Conservation (phyloP, 2,888 invertebrate genomes). For the Molorchus minor region DNA sequence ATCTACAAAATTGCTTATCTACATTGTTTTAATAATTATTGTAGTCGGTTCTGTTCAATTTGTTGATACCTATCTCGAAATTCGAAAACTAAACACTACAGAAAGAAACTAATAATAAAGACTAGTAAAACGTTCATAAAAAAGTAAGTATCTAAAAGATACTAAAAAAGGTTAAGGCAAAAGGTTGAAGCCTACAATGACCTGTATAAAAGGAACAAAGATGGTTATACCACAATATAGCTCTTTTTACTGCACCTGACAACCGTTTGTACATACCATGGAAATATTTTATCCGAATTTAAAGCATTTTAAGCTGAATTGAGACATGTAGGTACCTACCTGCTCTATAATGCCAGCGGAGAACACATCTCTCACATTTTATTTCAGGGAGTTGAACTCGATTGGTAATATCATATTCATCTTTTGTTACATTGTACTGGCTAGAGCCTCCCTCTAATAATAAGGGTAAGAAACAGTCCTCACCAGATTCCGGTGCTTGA, state of each 20-base stretch:
- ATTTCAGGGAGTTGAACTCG: constrained; percentile 59
- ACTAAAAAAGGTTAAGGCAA: no score
- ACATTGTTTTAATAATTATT: no score
- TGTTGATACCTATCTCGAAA: no score
- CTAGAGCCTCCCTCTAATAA: constrained; percentile 52
- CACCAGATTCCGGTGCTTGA: constrained; percentile 58
- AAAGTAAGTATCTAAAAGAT: no score
- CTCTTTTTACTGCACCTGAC: background rate
- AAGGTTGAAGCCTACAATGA: no score
- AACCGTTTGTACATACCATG: background rate
- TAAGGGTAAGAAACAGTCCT: constrained; percentile 61
- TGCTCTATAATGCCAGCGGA: constrained; percentile 63
- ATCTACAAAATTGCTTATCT: no score
- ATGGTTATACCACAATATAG: background rate
- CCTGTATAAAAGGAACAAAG: no score
- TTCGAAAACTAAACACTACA: no score
- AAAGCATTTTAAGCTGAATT: background rate
- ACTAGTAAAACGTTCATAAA: no score
- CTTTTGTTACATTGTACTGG: constrained; percentile 17
- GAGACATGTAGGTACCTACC: constrained; percentile 26
- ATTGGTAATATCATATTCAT: constrained; percentile 12
- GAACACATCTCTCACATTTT: constrained; percentile 62
- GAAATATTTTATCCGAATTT: background rate
- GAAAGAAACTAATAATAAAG: no score
- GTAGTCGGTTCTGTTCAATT: no score